Conservation (phyloP, 1,140 invertebrate species). For the Oppia nitens region DNA sequence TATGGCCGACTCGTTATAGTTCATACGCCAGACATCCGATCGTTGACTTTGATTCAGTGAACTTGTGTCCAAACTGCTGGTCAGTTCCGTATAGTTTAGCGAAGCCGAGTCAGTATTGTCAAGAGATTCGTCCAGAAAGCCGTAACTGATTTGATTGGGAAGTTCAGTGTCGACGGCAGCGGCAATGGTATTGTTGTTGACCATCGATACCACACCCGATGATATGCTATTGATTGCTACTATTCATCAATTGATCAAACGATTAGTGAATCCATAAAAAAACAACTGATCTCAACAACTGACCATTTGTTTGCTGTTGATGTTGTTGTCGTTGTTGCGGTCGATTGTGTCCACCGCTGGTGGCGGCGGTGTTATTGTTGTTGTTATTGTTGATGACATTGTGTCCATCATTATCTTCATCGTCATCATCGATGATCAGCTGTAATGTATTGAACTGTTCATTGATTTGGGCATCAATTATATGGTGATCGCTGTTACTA, state of each 20-base stretch:
- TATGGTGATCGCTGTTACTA: neutral
- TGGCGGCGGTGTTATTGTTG: neutral
- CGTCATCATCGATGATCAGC: neutral
- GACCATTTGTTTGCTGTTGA: neutral
- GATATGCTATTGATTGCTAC: neutral
- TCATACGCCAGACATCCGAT: constrained; percentile 50
- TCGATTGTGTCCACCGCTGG: neutral
- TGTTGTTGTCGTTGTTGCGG: neutral
- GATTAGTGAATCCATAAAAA: neutral
- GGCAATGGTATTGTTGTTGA: neutral
- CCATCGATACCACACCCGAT: no score
- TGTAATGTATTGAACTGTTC: neutral
- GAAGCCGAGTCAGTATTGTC: neutral
- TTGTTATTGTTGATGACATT: neutral
- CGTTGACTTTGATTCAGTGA: neutral
- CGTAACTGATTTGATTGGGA: neutral
- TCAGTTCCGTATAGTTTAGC: neutral
- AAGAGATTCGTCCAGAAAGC: neutral
- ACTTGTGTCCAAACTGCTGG: neutral
- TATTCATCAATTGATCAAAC: neutral
- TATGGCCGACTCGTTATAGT: constrained; percentile 75
- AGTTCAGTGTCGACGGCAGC: neutral
- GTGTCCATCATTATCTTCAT: neutral
- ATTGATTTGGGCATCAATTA: neutral
- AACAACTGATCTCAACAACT: neutral